Base-by-base conservation (phyloP, 2,113 vertebrate genomes). In the Elachura formosa region DNA sequence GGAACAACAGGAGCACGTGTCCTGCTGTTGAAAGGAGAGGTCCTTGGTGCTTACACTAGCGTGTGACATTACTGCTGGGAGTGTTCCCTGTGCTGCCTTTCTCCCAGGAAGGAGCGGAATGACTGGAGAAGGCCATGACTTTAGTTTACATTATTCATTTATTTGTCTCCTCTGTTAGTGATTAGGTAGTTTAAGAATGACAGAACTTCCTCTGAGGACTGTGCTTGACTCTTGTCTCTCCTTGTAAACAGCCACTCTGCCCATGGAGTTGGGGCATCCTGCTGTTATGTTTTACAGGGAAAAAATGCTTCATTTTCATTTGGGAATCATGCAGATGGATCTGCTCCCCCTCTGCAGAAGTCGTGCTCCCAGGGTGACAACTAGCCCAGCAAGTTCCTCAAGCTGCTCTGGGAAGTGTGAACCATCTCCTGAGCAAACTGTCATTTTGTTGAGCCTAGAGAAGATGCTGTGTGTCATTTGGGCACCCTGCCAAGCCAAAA, bases 241-340 rank as follows among this genome's bases (percentile, higher is more conserved):
- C 46, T 62, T 43, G 62, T 74, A 75, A 92, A 67, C 61, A 78
- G 29, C 31, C 33, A 2, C 8, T 21, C 11, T 5, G 43, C 34
- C 85, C 67, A 1, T 1, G 1, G 43, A 48, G 62, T n/a, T 2
- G 0, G 29, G 31, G 28, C 79, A 66, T 58, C 58, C 78, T 63
- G 59, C 82, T 85, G 71, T 67, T 61, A 8, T 20, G 12, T 63
- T 80, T 76, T 62, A 52, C 40, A 34, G 66, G 40, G 38, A 12
- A 22, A 49, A 79, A 22, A 20, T 11, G 29, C 45, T 76, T 76
- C 8, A 48, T 91, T 87, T 84, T 87, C 63, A 69, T 74, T 76
- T 14, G 4, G 0, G 0, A 73, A 2, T 69, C 49, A 46, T 0
- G 0, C 21, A 66, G 63, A 23, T 69, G 75, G 78, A 87, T 40